Evolutionary conservation across 2,113 vertebrate species (phyloP).

Genomic region (Alethe diademata): DNA sequence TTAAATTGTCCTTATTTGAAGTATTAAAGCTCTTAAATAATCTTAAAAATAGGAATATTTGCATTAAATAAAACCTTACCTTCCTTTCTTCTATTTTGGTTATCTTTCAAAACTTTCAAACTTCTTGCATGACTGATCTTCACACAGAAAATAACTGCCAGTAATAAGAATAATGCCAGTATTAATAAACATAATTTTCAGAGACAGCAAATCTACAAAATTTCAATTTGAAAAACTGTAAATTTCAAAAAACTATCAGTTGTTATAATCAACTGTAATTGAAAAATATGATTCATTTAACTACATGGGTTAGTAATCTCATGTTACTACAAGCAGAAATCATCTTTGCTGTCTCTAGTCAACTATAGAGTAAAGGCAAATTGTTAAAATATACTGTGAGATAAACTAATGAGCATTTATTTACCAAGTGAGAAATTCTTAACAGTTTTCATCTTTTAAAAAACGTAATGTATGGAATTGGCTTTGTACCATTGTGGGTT

Average conservation of each 20-base stretch:
- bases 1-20: neutral
- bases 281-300: neutral
- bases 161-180: neutral
- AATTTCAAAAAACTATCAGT: neutral
- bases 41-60: neutral
- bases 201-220: neutral
- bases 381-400: neutral
- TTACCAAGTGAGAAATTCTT: neutral
- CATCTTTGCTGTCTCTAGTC: neutral
- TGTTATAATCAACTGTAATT: neutral
- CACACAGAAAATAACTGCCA: neutral
- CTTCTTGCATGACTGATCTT: neutral
- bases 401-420: neutral
- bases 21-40: neutral
- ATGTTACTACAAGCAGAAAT: neutral
- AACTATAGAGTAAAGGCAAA: neutral
- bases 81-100: neutral
- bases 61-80: neutral
- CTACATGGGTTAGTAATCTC: neutral
- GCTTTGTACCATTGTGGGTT: neutral
- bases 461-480: neutral
- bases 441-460: neutral
- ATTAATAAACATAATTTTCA: neutral
- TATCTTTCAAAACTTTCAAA: neutral
- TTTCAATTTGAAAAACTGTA: neutral